phyloP scores from a whole-genome alignment of 2,797 vertebrate genomes.

The Sarcophilus harrisii region DNA sequence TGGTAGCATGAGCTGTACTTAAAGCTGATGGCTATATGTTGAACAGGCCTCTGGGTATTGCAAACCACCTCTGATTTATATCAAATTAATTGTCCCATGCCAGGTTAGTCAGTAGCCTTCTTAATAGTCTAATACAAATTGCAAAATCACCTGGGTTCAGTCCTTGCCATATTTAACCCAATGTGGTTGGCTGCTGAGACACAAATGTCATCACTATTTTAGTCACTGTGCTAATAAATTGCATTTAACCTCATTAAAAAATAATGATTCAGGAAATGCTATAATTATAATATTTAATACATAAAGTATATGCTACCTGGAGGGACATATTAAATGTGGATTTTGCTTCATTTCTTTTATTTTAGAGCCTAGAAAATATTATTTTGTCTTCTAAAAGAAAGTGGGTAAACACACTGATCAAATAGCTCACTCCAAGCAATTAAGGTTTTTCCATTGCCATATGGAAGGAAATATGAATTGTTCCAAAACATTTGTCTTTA shows the following conservation, averaged over 20 bases:
- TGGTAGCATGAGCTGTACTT: background rate
- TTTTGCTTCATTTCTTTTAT: slow-evolving; percentile 53
- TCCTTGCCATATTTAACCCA: slow-evolving; percentile 42
- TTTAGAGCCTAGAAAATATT: slow-evolving; percentile 54
- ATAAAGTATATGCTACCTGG: slow-evolving; percentile 54
- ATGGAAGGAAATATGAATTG: slow-evolving; percentile 63
- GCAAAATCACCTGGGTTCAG: slow-evolving; percentile 18
- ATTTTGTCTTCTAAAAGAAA: slow-evolving; percentile 56
- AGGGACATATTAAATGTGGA: slow-evolving; percentile 43
- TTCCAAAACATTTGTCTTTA: slow-evolving; percentile 56
- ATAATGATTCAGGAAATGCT: slow-evolving; percentile 74
- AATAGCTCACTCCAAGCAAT: slow-evolving; percentile 49
- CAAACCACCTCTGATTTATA: background rate
- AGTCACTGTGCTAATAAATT: slow-evolving; percentile 65
- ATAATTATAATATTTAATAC: slow-evolving; percentile 78
- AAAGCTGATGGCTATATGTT: fast-evolving
- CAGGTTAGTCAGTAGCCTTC: background rate
- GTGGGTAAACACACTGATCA: slow-evolving; percentile 51
- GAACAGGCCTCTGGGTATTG: fast-evolving
- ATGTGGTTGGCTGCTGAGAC: background rate
- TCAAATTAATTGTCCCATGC: fast-evolving
- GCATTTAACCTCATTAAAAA: slow-evolving; percentile 75
- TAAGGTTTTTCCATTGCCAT: slow-evolving; percentile 61
- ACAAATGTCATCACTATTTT: slow-evolving; percentile 71
- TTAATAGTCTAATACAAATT: background rate